Conservation (phyloP, 2,797 vertebrate genomes). For the Selene dorsalis region DNA sequence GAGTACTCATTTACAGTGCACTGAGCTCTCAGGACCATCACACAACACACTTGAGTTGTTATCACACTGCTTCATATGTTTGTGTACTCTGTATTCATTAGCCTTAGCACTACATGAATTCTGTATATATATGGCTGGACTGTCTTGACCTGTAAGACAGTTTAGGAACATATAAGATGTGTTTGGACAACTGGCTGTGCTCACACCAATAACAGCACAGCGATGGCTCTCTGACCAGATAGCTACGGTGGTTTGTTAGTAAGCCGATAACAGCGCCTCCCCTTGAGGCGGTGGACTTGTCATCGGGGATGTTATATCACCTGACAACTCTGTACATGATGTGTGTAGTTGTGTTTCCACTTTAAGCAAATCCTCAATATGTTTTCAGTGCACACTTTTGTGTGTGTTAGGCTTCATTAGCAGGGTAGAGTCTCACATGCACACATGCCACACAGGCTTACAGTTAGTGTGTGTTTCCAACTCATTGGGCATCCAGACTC, state of each 20-base stretch:
- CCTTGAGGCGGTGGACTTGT: not conserved
- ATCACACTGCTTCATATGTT: not conserved
- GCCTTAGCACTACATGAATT: not conserved
- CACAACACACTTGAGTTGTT: conserved; percentile 2
- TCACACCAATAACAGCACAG: conserved; percentile 24
- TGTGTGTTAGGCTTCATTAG: conserved; percentile 22
- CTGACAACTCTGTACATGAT: conserved; percentile 10
- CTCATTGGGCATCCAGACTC: conserved; percentile 48
- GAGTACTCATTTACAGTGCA: too few species aligned
- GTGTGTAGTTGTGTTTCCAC: conserved; percentile 18
- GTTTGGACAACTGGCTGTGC: conserved; percentile 7
- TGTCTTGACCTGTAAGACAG: not conserved
- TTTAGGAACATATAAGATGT: not conserved
- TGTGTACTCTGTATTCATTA: not conserved
- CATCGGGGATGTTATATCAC: not conserved
- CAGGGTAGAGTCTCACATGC: conserved; percentile 63
- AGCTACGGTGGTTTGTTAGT: conserved; percentile 25
- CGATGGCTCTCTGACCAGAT: not conserved
- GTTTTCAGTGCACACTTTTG: conserved; percentile 8
- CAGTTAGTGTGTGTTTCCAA: conserved; percentile 28
- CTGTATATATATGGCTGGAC: not conserved
- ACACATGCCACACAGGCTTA: conserved; percentile 41
- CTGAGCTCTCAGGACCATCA: too few species aligned
- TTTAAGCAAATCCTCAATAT: conserved; percentile 1
- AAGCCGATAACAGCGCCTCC: conserved; percentile 4